Conservation (phyloP, 1,140 invertebrate species). For the Gyrodactylus salaris region DNA sequence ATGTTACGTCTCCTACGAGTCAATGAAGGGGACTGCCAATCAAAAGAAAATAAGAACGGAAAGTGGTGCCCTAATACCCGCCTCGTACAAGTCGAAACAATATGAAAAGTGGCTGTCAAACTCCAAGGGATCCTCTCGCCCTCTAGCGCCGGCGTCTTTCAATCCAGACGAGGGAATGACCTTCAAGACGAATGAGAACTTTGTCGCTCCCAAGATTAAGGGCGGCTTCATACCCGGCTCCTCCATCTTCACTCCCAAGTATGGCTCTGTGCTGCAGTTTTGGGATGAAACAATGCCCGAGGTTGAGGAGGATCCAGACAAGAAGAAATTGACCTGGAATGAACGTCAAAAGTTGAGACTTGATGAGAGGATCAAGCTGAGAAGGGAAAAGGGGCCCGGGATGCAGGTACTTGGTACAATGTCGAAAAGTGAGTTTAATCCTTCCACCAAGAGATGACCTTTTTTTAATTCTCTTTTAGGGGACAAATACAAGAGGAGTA, state of each 20-base stretch:
- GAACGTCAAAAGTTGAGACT: neutral
- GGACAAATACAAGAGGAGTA: neutral
- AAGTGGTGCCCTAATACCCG: constrained; percentile 60
- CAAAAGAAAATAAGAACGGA: constrained; percentile 59
- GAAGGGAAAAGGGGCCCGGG: neutral
- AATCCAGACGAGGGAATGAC: neutral
- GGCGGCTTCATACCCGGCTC: neutral
- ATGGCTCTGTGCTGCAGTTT: neutral
- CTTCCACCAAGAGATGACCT: neutral
- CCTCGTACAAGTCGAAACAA: constrained; percentile 54
- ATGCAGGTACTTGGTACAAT: neutral
- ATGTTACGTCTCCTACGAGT: constrained; percentile 36
- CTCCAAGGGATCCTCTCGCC: neutral
- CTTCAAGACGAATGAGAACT: neutral
- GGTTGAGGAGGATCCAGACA: neutral
- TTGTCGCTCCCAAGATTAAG: neutral
- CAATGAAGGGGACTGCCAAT: constrained; percentile 27
- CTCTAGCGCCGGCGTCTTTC: neutral
- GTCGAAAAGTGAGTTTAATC: neutral
- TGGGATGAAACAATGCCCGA: neutral
- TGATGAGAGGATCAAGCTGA: neutral
- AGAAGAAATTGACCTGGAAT: neutral
- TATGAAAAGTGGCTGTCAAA: constrained; percentile 24
- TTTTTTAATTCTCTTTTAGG: neutral
- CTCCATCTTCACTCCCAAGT: neutral